Evolutionary conservation across 2,888 invertebrate species (phyloP).

Genomic region (Volucella inanis): DNA sequence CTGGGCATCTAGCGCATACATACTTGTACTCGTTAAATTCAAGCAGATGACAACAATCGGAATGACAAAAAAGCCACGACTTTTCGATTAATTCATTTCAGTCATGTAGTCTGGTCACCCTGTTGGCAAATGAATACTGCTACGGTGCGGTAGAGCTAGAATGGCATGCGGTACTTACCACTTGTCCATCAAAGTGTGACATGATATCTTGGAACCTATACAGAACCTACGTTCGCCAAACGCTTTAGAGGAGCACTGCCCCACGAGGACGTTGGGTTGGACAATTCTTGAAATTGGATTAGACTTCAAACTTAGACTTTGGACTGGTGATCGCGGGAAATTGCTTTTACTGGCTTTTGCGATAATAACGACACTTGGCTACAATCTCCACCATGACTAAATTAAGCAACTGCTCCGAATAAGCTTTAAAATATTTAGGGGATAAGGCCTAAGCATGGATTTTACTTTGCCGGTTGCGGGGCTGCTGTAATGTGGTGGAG

Average conservation of each 20-base stretch:
- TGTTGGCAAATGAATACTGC: background rate
- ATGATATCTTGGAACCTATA: slow-evolving; percentile 50
- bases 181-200: slow-evolving; percentile 61
- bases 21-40: slow-evolving; percentile 38
- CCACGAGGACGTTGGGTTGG: slow-evolving; percentile 31
- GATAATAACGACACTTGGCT: too few species aligned
- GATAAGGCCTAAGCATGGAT: too few species aligned
- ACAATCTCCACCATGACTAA: too few species aligned
- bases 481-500: too few species aligned
- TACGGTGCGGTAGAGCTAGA: slow-evolving; percentile 3
- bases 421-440: too few species aligned
- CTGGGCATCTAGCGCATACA: slow-evolving; percentile 12
- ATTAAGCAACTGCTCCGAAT: too few species aligned
- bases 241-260: slow-evolving; percentile 27
- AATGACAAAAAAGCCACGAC: background rate
- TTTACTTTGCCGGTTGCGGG: too few species aligned
- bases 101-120: slow-evolving; percentile 42
- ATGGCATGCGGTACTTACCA: slow-evolving; percentile 59
- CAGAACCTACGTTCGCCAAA: slow-evolving; percentile 43
- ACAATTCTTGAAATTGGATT: background rate
- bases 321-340: too few species aligned
- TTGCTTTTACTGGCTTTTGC: too few species aligned
- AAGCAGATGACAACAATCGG: slow-evolving; percentile 57
- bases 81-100: slow-evolving; percentile 25
- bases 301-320: too few species aligned